A percentile compares a stretch with the other conserved stretches of the same genome.
These are phyloP conservation scores for Argynnis bischoffii DNA, from an alignment of 2,888 invertebrate genomes.

Conservation along the genomic window DNA sequence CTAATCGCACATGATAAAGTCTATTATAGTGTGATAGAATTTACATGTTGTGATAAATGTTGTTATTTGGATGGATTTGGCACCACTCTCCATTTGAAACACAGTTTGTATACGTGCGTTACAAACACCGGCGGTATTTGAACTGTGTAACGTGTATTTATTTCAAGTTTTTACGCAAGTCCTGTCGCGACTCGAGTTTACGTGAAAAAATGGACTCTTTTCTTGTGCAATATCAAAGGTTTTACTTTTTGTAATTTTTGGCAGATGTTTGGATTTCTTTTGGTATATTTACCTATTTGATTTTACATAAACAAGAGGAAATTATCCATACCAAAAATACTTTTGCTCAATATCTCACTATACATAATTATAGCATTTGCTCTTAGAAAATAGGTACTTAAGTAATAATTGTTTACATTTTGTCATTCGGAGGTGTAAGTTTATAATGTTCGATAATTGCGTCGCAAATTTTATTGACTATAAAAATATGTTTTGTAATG, in stretches of 20 bases:
- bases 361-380: no score
- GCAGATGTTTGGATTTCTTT: conserved; percentile 41
- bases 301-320: conserved; percentile 1
- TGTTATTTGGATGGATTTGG: conserved; percentile 41
- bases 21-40: conserved; percentile 23
- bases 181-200: conserved; percentile 25
- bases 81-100: conserved; percentile 40
- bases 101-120: conserved; percentile 36
- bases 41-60: conserved; percentile 32
- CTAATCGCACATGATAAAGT: conserved; percentile 26
- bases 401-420: neutral
- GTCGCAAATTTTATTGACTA: conserved; percentile 4
- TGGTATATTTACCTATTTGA: conserved; percentile 27
- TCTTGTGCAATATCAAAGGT: conserved; percentile 21
- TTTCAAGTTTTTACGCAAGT: conserved; percentile 27
- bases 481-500: conserved; percentile 1
- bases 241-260: conserved; percentile 31
- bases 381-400: neutral
- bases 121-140: conserved; percentile 27
- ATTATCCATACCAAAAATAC: neutral
- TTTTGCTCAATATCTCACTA: neutral
- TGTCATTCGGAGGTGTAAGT: neutral
- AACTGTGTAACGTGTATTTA: conserved; percentile 25
- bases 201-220: conserved; percentile 25
- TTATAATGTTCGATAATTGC: conserved; percentile 4